Base-by-base conservation (phyloP, 2,888 invertebrate species). In the Drosophila dives region DNA sequence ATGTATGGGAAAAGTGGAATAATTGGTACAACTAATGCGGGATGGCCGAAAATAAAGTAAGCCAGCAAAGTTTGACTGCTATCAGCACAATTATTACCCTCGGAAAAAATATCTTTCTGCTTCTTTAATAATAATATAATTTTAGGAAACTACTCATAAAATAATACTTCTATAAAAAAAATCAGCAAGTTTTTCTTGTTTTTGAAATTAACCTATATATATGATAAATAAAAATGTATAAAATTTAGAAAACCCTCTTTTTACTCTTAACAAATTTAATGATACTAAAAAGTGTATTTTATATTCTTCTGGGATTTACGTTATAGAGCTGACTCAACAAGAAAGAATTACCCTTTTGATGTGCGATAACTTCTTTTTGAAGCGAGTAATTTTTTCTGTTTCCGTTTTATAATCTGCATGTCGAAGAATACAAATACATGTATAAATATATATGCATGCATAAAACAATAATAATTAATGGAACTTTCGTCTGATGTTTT, bases 1-100 rank as follows among this genome's bases (percentile, higher is more conserved):
- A n/a, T n/a, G n/a, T 45, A 15, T 45, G 20, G 20, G 20, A 45
- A 40, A 8, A n/a, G n/a, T 10, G 5, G 4, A n/a, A 45, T 45
- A 23, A 23, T 8, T 15, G 45, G 45, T 2, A 23, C 45, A 45
- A 15, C 62, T 38, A 48, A 79, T 79, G 81, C 78, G 78, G 78
- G 78, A 79, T 29, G 45, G 51, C 36, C 29, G 42, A 23, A 62
- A 32, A 38, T 49, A 36, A 54, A 64, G 51, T 34, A 71, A 64
- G 15, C 20, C 45, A 4, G 20, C 20, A 20, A 42, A 42, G 0
- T 42, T 42, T 1, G 20, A 36, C 36, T 36, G 36, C 7, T 7
- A 8, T 38, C 17, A 38, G 17, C 38, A 38, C 8, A 38, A 1
- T 1, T 4, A 7, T 20, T 8, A 23, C 45, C 15, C 20, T 45